Evolutionary conservation across 2,888 invertebrate genomes (phyloP).

Genomic region (Hypomecis atomaria): DNA sequence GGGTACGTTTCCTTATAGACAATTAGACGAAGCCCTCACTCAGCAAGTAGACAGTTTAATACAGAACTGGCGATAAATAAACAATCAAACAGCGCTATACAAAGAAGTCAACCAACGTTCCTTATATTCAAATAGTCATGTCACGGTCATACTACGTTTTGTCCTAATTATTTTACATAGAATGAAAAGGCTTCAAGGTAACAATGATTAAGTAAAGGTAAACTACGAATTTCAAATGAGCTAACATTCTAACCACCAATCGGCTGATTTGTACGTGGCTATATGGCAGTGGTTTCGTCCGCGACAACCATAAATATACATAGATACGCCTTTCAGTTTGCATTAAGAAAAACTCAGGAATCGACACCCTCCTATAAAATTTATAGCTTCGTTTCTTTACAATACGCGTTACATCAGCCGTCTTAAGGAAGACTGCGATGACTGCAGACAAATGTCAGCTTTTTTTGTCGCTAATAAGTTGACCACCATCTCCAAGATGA

Average conservation of each 20-base stretch:
- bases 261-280: constrained; percentile 15
- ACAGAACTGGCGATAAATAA: neutral
- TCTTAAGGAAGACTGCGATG: too few species aligned
- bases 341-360: too few species aligned
- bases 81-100: neutral
- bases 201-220: constrained; percentile 20
- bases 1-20: too few species aligned
- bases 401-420: too few species aligned
- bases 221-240: constrained; percentile 21
- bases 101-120: neutral
- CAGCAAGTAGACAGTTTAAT: neutral
- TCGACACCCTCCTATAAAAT: too few species aligned
- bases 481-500: too few species aligned
- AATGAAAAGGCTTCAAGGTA: constrained; percentile 22
- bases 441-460: too few species aligned
- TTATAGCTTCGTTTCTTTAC: too few species aligned
- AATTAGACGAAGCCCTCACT: too few species aligned
- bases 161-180: constrained; percentile 21
- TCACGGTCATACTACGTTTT: constrained; percentile 16
- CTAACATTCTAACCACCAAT: constrained; percentile 11
- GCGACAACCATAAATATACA: too few species aligned
- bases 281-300: constrained; percentile 1
- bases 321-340: too few species aligned
- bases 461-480: too few species aligned
- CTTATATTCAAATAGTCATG: constrained; percentile 16